Percentiles rank a stretch among this genome's conserved stretches.
Evolutionary conservation across 1,140 invertebrate genomes (phyloP).

Genomic region (Aphaenogaster floridana): DNA sequence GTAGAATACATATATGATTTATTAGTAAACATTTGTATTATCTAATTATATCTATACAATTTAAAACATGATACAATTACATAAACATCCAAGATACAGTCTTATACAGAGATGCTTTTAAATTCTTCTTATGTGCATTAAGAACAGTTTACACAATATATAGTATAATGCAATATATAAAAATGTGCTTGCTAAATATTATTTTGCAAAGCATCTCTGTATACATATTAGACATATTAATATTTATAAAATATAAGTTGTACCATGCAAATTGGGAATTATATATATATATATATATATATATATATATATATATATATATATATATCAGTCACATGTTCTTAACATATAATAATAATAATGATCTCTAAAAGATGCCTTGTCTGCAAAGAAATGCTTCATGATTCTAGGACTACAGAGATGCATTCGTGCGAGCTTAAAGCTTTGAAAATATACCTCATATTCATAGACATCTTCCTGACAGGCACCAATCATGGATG

Average conservation of each 20-base stretch:
- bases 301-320: not conserved
- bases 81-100: not conserved
- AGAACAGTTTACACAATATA: not conserved
- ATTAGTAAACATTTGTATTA: slow-evolving; percentile 3
- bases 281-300: slow-evolving; percentile 17
- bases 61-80: not conserved
- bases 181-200: not conserved
- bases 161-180: not conserved
- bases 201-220: slow-evolving; percentile 8
- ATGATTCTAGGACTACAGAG: slow-evolving; percentile 83
- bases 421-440: slow-evolving; percentile 84
- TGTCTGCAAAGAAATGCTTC: slow-evolving; percentile 56
- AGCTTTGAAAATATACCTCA: slow-evolving; percentile 87
- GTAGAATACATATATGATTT: slow-evolving; percentile 1
- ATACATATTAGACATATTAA: not conserved
- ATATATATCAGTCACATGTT: slow-evolving; percentile 33
- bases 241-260: slow-evolving; percentile 9
- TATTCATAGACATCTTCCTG: slow-evolving; percentile 89
- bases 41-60: not conserved
- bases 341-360: slow-evolving; percentile 52
- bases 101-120: slow-evolving; percentile 12
- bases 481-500: slow-evolving; percentile 89
- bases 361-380: slow-evolving; percentile 37
- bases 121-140: not conserved
- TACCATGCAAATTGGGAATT: slow-evolving; percentile 61